Conservation (phyloP, 2,888 invertebrate species). For the Monochamus alternatus region DNA sequence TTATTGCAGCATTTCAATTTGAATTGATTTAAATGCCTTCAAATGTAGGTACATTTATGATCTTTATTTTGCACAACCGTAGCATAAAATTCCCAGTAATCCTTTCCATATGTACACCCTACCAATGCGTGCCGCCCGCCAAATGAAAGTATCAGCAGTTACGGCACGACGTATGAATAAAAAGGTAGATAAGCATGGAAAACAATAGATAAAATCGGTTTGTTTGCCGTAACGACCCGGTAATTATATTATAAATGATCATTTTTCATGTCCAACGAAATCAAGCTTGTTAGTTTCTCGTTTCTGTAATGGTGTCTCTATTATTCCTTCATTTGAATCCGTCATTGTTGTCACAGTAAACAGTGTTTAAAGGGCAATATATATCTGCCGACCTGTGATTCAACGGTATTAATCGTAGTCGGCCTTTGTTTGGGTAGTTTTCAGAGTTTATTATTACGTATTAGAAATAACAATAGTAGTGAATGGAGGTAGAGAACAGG, state of each 20-base stretch:
- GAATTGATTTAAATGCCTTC: background rate
- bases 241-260: conserved; percentile 67
- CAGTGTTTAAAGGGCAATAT: background rate
- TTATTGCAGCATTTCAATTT: background rate
- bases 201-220: conserved; percentile 42
- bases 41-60: too few relatives aligned
- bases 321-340: conserved; percentile 51
- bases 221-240: conserved; percentile 61
- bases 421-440: background rate
- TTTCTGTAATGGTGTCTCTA: conserved; percentile 58
- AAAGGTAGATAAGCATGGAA: conserved; percentile 37
- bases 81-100: background rate
- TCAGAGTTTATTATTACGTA: too few relatives aligned
- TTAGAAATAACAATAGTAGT: too few relatives aligned
- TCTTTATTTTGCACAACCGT: background rate
- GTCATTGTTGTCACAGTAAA: conserved; percentile 28
- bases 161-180: conserved; percentile 36
- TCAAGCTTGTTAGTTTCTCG: conserved; percentile 59
- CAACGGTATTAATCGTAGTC: background rate
- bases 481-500: too few relatives aligned
- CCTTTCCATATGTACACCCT: too few relatives aligned
- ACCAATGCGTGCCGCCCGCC: conserved; percentile 22
- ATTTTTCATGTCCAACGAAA: conserved; percentile 65
- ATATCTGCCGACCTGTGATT: conserved; percentile 4
- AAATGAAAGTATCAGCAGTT: conserved; percentile 21